Evolutionary conservation across 64 coral and sea anemone species (phyloP), one percentile per base, ranked within the genome.

Genomic region (Actinia equina): DNA sequence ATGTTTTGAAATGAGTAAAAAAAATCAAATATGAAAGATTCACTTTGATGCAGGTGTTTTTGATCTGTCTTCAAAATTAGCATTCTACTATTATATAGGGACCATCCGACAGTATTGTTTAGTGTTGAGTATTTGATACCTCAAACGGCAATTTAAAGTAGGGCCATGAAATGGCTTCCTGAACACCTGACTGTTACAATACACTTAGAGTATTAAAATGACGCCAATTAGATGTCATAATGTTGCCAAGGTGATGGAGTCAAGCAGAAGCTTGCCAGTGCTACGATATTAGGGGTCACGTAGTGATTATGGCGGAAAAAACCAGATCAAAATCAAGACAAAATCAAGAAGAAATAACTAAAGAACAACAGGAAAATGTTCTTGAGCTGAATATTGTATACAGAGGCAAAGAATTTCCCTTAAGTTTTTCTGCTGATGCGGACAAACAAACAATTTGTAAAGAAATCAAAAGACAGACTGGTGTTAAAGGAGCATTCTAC

Each of bases 401-500:
- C 30, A 53, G 83, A 23, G 90, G 77, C 3, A 92, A 92, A 85
- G 83, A 92, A 51, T 71, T 86, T 74, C 76, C 3, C 18, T 67
- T 95, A 11, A 59, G 77, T n/a, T 86, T 95, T 81, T 87, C 94
- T 2, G 25, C 54, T 17, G 82, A 89, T 43, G 89, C 94, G 13
- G 83, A 95, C 87, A 85, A 59, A 8, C 81, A 80, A 53, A 88
- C 87, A 2, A 83, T 95, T 54, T 82, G 94, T 23, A 64, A 86
- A 52, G 69, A 62, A 45, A 91, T 95, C 46, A 95, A 95, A 65
- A 71, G 59, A 58, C 80, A 85, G 62, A 88, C 86, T 0, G 89
- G 89, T 4, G 87, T 95, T 6, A 92, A 86, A 78, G 94, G 94
- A 22, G 83, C 94, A 12, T 95, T 95, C 56, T 95, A 95, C 82